phyloP scores from a whole-genome alignment of 2,797 vertebrate genomes.

The Pteropus rufus region DNA sequence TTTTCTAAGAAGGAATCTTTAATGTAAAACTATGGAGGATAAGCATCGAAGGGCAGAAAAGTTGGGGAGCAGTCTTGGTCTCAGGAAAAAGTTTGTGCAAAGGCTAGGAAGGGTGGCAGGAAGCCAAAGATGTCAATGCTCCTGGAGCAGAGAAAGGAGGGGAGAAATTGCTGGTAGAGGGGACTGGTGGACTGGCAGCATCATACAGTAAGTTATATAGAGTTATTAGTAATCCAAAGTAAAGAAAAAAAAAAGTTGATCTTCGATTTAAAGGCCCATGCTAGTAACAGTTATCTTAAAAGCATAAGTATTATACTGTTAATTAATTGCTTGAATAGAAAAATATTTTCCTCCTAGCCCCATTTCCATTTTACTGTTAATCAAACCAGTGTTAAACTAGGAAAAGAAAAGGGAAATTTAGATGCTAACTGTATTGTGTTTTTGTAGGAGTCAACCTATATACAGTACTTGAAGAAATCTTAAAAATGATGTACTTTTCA shows the following conservation, averaged over 20 bases:
- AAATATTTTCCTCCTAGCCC: neutral
- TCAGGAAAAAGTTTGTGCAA: neutral
- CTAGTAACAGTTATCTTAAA: neutral
- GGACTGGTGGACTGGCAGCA: no score
- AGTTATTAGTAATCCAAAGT: neutral
- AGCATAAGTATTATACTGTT: neutral
- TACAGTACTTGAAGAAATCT: neutral
- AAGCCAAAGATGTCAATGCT: neutral
- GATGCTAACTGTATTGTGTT: neutral
- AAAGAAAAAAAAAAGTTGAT: neutral
- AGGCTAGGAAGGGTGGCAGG: neutral
- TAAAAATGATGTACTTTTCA: neutral
- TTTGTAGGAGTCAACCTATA: neutral
- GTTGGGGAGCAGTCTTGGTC: neutral
- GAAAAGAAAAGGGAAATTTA: neutral
- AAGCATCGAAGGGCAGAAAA: neutral
- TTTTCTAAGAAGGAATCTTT: neutral
- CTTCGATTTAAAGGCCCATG: neutral
- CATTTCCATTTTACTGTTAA: neutral
- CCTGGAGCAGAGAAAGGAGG: neutral
- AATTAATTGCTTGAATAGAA: neutral
- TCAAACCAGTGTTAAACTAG: neutral
- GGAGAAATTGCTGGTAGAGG: neutral
- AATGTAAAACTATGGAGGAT: neutral
- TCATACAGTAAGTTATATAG: accelerated